These are phyloP conservation scores for Poeciliopsis occidentalis DNA, from an alignment of 2,113 vertebrate species.

Conservation along the genomic window DNA sequence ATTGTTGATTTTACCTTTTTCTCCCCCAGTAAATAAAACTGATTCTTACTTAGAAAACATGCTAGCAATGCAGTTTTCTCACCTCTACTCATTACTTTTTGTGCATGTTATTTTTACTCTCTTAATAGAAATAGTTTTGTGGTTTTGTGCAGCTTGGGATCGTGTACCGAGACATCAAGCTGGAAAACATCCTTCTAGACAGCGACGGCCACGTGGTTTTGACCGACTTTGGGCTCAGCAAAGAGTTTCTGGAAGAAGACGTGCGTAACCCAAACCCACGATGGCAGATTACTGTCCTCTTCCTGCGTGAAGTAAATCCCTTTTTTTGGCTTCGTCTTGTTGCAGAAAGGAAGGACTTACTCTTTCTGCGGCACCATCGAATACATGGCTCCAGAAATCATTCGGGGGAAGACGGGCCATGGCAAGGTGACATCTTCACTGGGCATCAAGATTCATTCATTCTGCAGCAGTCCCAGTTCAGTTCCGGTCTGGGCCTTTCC, in stretches of 20 bases:
- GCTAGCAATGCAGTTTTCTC: too few species aligned
- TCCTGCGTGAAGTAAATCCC: background rate
- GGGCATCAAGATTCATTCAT: too few species aligned
- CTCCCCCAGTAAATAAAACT: background rate
- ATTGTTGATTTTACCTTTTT: background rate
- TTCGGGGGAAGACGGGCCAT: constrained; percentile 87
- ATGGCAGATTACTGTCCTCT: background rate
- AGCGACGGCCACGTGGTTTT: constrained; percentile 90
- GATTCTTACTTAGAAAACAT: background rate
- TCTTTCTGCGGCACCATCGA: constrained; percentile 94
- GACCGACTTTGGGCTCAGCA: constrained; percentile 94
- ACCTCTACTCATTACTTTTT: too few species aligned
- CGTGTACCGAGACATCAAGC: constrained; percentile 91
- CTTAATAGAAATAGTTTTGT: constrained; percentile 5
- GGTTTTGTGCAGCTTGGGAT: constrained; percentile 84
- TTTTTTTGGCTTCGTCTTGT: background rate
- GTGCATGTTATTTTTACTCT: too few species aligned
- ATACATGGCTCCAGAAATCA: constrained; percentile 95
- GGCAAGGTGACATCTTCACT: constrained; percentile 83
- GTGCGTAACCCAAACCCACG: constrained; percentile 60
- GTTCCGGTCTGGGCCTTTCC: background rate
- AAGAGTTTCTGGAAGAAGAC: constrained; percentile 90
- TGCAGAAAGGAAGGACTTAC: constrained; percentile 89
- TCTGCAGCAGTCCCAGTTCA: background rate
- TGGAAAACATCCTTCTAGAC: constrained; percentile 94